Base-by-base conservation (phyloP, 1,140 invertebrate genomes). In the Drosophila novamexicana region DNA sequence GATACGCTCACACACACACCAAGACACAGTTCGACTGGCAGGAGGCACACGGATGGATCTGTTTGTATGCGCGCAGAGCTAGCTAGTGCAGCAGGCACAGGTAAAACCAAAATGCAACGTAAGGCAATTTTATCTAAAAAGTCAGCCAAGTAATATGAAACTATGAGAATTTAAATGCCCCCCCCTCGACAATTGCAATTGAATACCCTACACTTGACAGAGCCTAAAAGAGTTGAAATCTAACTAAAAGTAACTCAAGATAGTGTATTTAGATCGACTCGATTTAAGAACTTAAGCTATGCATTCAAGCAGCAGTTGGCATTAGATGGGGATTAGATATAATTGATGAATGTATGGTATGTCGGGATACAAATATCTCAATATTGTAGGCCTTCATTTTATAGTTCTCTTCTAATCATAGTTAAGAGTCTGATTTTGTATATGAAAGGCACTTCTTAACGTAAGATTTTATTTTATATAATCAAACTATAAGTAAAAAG, bases 101-200 rank as follows among this genome's bases (percentile, higher is more conserved):
- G 71, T 74, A 74, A 68, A 62, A 49, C 40, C 50, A 49, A 74
- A 68, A 56, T 54, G 65, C 64, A 62, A 62, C 42, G 71, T n/a
- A 54, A 61, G 56, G 50, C 56, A 68, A 14, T 37, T 53, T n/a
- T 53, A 14, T 59, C 53, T 16, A 6, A 54, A 59, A 62, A 68
- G 36, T 74, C 65, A 56, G 56, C 65, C 4, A 10, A 34, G 65
- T 62, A 74, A 74, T 37, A 61, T 74, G 65, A 74, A 68, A 68
- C 71, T 68, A 62, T 40, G 42, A 36, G 49, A 74, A 54, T 47
- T 47, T 16, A 1, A 34, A 56, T 40, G 22, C 4, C 22, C 22
- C 22, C 18, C 36, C 18, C 56, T 37, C 65, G 18, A 50, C 57
- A 74, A 37, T 42, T 61, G 65, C 50, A 62, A 54, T 8, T 16